A percentile compares a stretch with the other conserved stretches of the same genome.
These are phyloP conservation scores for Sericinus montela DNA, from an alignment of 2,888 invertebrate species.

Conservation along the genomic window DNA sequence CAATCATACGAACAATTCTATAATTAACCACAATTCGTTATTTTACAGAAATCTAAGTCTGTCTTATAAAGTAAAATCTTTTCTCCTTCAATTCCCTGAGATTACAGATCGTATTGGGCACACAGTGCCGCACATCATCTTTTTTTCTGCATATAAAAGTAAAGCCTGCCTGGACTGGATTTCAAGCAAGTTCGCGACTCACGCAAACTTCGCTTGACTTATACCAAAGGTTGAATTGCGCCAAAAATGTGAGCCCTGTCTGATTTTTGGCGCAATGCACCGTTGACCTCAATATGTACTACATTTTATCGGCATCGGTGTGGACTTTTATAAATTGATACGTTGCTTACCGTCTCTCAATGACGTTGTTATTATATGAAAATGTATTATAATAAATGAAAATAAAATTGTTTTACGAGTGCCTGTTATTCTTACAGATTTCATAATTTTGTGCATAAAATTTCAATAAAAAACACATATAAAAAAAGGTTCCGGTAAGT, in stretches of 20 bases:
- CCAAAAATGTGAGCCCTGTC: slow-evolving; percentile 8
- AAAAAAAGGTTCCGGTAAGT: too few species aligned
- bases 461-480: too few species aligned
- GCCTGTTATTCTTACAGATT: too few species aligned
- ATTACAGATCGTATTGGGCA: slow-evolving; percentile 29
- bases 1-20: too few species aligned
- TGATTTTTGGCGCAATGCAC: slow-evolving; percentile 52
- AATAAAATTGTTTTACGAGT: too few species aligned
- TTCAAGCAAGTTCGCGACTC: slow-evolving; percentile 44
- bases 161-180: slow-evolving; percentile 42
- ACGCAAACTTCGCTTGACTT: slow-evolving; percentile 39
- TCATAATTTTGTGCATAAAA: too few species aligned
- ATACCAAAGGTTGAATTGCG: slow-evolving; percentile 27
- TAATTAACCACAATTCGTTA: too few species aligned
- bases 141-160: slow-evolving; percentile 38
- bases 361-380: not conserved
- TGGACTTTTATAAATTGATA: not conserved
- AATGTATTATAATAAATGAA: too few species aligned
- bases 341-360: not conserved
- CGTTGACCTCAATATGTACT: slow-evolving; percentile 17
- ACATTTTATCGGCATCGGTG: slow-evolving; percentile 5
- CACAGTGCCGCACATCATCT: slow-evolving; percentile 33
- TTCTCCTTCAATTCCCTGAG: slow-evolving; percentile 8
- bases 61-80: not conserved
- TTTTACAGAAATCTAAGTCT: too few species aligned